Evolutionary conservation across 1,140 invertebrate species (phyloP), one percentile per base, ranked within the genome.

Genomic region (Atta colombica): DNA sequence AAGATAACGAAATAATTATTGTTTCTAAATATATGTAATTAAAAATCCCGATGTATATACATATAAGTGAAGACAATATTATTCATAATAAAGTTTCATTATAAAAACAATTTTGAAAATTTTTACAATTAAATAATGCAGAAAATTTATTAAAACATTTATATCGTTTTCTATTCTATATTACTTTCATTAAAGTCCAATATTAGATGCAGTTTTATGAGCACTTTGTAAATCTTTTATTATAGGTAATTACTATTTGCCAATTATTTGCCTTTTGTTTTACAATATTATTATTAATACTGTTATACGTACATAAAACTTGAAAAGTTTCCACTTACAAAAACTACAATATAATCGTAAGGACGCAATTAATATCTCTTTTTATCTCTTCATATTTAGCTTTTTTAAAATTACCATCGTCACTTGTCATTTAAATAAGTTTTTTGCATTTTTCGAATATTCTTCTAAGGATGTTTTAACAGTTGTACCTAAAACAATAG

Each of bases 111-210:
- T 10, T 45, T 31, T 72, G 25, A 72, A 16, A 31, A 74, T 55
- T 55, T 35, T 74, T 53, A 31, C 71, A 74, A 74, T 74, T 55
- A 74, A 74, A 74, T 74, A 74, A 74, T 10, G 18, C 71, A 74
- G 51, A 31, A 74, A 53, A 74, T 74, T 55, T 28, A 74, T 55
- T 74, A 74, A 72, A 55, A 71, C 45, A 51, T 55, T 4, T 45
- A 18, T 55, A 51, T 74, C 1, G 10, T 8, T 45, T 45, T 53
- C 6, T 58, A 58, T 58, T 55, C 14, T 35, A 14, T 74, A n/a
- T 74, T 55, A n/a, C 28, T 74, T 74, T 55, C 49, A 74, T 55
- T 55, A 74, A 74, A 55, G 25, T 74, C 25, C 51, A 74, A 74
- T 74, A 53, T 53, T 35, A 74, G 71, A 55, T n/a, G 16, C 51